Conservation (phyloP, 1,140 invertebrate genomes). For the Apis florea region DNA sequence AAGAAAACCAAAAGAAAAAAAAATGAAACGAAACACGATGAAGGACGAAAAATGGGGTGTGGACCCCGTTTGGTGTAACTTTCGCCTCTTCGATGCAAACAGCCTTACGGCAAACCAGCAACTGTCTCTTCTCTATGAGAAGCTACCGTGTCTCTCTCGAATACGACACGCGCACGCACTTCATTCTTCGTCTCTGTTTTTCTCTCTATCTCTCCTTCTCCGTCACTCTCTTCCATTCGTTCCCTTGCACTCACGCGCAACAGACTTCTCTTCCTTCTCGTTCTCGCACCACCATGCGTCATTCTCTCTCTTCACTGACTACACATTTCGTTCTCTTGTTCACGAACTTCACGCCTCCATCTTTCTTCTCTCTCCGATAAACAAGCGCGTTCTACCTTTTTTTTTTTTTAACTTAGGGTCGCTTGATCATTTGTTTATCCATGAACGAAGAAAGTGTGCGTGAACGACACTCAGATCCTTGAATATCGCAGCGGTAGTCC, state of each 20-base stretch:
- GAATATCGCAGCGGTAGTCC: neutral
- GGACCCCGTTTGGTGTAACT: conserved; percentile 37
- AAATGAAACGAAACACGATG: conserved; percentile 13
- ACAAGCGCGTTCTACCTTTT: conserved; percentile 12
- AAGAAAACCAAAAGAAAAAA: neutral
- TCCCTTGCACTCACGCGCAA: conserved; percentile 1
- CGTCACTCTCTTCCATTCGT: conserved; percentile 1
- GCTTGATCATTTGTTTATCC: conserved; percentile 22
- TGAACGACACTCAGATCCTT: neutral
- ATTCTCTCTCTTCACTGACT: neutral
- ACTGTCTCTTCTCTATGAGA: conserved; percentile 71
- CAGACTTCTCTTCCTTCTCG: neutral
- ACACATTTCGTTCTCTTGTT: neutral
- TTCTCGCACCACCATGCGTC: neutral
- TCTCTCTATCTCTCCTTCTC: neutral
- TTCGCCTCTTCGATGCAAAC: conserved; percentile 66
- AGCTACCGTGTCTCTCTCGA: conserved; percentile 66
- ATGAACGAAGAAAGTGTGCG: conserved; percentile 24
- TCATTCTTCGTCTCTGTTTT: conserved; percentile 22
- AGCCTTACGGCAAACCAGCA: conserved; percentile 66
- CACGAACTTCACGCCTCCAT: neutral
- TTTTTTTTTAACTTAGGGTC: conserved; percentile 32
- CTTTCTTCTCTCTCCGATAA: neutral
- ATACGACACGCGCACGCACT: conserved; percentile 45
- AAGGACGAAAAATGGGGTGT: conserved; percentile 36